Percentiles rank a stretch among this genome's conserved stretches.
phyloP scores from a whole-genome alignment of 2,797 vertebrate genomes.

The Diceros bicornis region DNA sequence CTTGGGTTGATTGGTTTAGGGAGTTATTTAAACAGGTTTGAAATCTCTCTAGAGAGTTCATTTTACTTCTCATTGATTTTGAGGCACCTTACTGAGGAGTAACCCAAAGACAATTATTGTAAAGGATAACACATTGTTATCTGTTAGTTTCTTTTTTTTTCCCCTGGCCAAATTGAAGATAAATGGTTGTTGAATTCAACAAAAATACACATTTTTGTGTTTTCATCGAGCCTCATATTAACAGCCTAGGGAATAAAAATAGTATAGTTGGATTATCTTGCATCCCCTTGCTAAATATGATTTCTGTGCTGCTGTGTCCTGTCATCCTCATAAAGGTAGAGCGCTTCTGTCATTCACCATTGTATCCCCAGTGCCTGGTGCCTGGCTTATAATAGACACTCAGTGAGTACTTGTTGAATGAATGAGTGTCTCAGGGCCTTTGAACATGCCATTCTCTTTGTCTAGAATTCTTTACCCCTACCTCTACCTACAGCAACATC shows the following conservation, averaged over 20 bases:
- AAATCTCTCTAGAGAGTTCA: slow-evolving; percentile 1
- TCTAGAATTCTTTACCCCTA: background rate
- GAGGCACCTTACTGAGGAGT: slow-evolving; percentile 13
- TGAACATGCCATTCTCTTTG: background rate
- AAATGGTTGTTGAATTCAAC: slow-evolving; percentile 24
- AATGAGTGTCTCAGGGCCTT: background rate
- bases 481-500: background rate
- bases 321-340: background rate
- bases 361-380: background rate
- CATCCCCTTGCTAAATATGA: background rate
- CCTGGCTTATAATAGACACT: background rate
- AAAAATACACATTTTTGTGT: background rate
- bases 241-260: slow-evolving; percentile 4
- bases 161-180: background rate
- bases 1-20: background rate
- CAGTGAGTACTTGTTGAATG: background rate
- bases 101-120: background rate
- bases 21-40: slow-evolving; percentile 20
- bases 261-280: background rate
- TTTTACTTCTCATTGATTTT: slow-evolving; percentile 39
- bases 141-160: background rate
- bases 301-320: background rate
- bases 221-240: background rate
- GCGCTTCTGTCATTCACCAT: fast-evolving
- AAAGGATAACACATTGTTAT: slow-evolving; percentile 51